A percentile compares a stretch with the other conserved stretches of the same genome.
Conservation (phyloP, 2,888 invertebrate species). For the Drosophila vallismaia region DNA sequence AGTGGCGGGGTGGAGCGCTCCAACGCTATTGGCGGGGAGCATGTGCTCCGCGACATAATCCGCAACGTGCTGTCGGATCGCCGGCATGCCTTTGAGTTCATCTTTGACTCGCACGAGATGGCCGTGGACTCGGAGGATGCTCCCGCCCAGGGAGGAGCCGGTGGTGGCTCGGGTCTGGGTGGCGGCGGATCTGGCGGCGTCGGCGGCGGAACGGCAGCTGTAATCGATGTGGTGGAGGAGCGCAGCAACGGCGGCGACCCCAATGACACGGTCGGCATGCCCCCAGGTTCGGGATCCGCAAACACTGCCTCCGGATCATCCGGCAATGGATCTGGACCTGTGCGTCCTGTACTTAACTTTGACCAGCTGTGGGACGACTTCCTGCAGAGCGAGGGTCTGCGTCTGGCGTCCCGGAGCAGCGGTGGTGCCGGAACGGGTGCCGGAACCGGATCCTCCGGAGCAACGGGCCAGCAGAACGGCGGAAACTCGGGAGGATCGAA, state of each 20-base stretch:
- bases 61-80: constrained; percentile 76
- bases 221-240: constrained; percentile 40
- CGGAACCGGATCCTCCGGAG: not conserved
- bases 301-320: constrained; percentile 2
- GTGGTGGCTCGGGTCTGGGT: not conserved
- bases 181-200: constrained; percentile 22
- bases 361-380: constrained; percentile 77
- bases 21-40: constrained; percentile 65
- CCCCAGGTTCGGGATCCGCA: not conserved
- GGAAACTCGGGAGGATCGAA: not conserved
- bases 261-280: constrained; percentile 8
- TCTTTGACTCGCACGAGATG: constrained; percentile 77
- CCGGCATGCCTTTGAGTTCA: constrained; percentile 76
- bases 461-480: not conserved
- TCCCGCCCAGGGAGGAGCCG: constrained; percentile 20
- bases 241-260: constrained; percentile 35
- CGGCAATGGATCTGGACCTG: constrained; percentile 20
- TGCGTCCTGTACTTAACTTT: constrained; percentile 67
- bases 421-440: constrained; percentile 36
- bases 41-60: constrained; percentile 74
- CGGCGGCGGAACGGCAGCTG: constrained; percentile 19
- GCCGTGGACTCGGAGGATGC: constrained; percentile 71
- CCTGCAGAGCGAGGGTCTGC: constrained; percentile 72
- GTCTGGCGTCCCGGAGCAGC: constrained; percentile 57
- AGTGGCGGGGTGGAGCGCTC: constrained; percentile 55